Evolutionary conservation across 2,113 vertebrate species (phyloP).

Genomic region (Nerophis lumbriciformis): DNA sequence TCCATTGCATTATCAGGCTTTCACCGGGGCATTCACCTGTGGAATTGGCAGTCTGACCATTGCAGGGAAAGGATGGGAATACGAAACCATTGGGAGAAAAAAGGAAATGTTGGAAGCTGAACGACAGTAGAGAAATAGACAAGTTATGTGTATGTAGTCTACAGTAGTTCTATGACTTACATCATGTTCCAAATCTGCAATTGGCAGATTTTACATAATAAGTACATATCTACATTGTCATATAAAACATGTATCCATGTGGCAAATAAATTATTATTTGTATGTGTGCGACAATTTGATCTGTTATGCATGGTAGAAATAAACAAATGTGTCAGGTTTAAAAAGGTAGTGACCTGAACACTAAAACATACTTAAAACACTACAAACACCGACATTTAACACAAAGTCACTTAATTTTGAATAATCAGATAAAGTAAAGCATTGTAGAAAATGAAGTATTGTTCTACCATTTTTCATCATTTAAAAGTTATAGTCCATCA

Average conservation of each 20-base stretch:
- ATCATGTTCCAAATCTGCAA: not conserved
- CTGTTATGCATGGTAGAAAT: too few species aligned
- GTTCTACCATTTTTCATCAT: too few species aligned
- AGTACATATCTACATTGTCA: not conserved
- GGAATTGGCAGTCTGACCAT: slow-evolving; percentile 27
- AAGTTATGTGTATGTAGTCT: not conserved
- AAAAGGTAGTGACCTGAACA: too few species aligned
- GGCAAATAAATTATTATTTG: too few species aligned
- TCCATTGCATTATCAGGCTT: slow-evolving; percentile 19
- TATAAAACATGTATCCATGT: not conserved
- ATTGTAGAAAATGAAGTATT: too few species aligned
- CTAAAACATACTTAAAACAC: too few species aligned
- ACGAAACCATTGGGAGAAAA: slow-evolving; percentile 8
- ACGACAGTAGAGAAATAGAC: slow-evolving; percentile 5
- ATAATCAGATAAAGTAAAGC: too few species aligned
- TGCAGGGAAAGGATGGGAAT: slow-evolving; percentile 8
- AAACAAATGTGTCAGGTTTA: too few species aligned
- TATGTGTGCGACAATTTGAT: too few species aligned
- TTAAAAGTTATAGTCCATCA: too few species aligned
- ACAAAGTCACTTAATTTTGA: too few species aligned
- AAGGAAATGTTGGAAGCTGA: not conserved
- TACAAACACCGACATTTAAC: too few species aligned
- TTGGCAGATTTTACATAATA: not conserved
- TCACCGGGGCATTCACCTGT: slow-evolving; percentile 39
- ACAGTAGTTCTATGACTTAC: not conserved